Evolutionary conservation across 2,888 invertebrate genomes (phyloP).

Genomic region (Trachelus tabidus): DNA sequence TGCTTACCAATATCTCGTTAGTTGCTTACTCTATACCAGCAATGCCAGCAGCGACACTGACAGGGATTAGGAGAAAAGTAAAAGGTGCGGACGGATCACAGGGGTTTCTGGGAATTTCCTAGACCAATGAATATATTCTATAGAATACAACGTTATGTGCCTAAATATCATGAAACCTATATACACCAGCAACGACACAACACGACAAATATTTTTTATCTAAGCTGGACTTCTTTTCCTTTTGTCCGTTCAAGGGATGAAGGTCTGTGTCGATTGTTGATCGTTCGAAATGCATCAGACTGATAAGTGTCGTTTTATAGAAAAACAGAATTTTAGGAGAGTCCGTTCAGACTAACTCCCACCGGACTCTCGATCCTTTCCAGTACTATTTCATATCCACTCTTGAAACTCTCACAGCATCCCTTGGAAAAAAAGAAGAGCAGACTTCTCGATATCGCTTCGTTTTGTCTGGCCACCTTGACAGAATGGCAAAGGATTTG

Average conservation of each 20-base stretch:
- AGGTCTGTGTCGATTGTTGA: background rate
- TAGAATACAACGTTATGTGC: background rate
- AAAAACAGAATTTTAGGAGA: background rate
- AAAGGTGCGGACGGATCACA: background rate
- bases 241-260: background rate
- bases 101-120: background rate
- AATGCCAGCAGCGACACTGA: background rate
- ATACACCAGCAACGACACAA: background rate
- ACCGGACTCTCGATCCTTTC: background rate
- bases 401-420: background rate
- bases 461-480: background rate
- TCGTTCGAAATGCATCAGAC: background rate
- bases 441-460: background rate
- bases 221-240: background rate
- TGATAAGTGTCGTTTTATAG: background rate
- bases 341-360: background rate
- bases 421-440: background rate
- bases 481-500: background rate
- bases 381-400: background rate
- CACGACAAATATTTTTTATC: background rate
- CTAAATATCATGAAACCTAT: background rate
- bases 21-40: background rate
- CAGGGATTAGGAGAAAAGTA: background rate
- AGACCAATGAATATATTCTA: background rate
- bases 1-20: slow-evolving; percentile 49